Conservation (phyloP, 2,888 invertebrate species). For the Sinohyriopsis cumingii region DNA sequence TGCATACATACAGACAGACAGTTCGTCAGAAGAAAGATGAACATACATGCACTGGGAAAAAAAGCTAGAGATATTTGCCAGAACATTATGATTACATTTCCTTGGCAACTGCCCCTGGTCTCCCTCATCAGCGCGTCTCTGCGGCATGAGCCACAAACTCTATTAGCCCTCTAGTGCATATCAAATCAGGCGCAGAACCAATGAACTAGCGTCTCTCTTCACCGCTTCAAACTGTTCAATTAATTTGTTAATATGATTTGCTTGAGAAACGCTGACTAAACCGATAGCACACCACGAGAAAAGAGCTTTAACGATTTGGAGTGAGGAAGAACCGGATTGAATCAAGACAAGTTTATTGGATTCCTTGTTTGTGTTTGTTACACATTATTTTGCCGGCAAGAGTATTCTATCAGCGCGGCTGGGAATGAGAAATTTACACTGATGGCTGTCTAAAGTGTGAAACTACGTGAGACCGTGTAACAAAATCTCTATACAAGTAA, state of each 20-base stretch:
- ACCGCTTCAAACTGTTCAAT: constrained; percentile 50
- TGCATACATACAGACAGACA: too few relatives aligned
- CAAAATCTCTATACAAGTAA: too few relatives aligned
- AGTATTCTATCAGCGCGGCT: constrained; percentile 1
- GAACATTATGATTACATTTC: too few relatives aligned
- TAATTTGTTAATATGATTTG: constrained; percentile 59
- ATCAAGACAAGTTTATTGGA: constrained; percentile 6
- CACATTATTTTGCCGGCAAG: constrained; percentile 6
- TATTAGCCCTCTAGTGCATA: too few relatives aligned
- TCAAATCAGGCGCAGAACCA: constrained; percentile 19
- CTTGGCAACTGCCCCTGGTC: too few relatives aligned
- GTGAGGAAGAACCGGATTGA: constrained; percentile 16
- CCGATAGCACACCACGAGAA: constrained; percentile 24
- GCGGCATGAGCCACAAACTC: too few relatives aligned
- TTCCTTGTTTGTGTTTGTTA: background rate
- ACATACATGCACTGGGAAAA: too few relatives aligned
- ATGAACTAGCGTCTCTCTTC: constrained; percentile 30
- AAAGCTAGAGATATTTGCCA: too few relatives aligned
- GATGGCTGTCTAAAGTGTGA: too few relatives aligned
- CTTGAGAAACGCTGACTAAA: constrained; percentile 16
- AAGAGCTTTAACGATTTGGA: constrained; percentile 5
- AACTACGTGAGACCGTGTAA: too few relatives aligned
- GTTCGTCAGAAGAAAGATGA: too few relatives aligned
- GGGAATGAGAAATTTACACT: background rate
- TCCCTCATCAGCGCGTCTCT: too few relatives aligned